Evolutionary conservation across 2,888 invertebrate species (phyloP), one percentile per base, ranked within the genome.

Genomic region (Thecocarcelia acutangulata): DNA sequence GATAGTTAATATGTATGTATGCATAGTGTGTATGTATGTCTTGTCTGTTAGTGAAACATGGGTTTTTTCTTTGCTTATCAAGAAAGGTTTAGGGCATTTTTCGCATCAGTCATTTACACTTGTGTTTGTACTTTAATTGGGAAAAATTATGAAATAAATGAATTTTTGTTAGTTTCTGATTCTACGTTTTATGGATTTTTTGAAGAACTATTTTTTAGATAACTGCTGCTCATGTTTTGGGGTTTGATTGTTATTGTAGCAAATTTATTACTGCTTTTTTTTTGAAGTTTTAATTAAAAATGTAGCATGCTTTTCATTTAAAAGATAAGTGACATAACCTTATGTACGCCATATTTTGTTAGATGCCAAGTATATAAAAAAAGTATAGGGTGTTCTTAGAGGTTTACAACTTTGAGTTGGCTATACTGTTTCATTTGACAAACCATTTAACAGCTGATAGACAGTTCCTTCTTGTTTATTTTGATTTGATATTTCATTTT

Each of bases 101-200:
- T 69, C 74, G 63, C 74, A 70, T 78, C 77, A 81, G 77, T 77
- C 77, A 70, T 64, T 69, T 64, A 50, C 77, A 82, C 81, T 78
- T 64, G 76, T 69, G 81, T 76, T 15, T 66, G 59, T 72, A 73
- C 61, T 77, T 76, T 77, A 63, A 77, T 75, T 75, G 63, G 48
- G 66, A 58, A 58, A 13, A 56, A 24, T 21, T 33, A 42, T 12
- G 58, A 15, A 33, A 58, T 12, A 40, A 21, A 70, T 40, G 24
- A 58, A 19, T 19, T 54, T 8, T 33, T 61, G 17, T 50, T 61
- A 19, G 28, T 0, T 40, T 44, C 6, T 48, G 33, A 2, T 28
- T 44, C 21, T 0, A 24, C 11, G 42, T 48, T 50, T 50, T 72
- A 13, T 42, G 8, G 24, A 42, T 3, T 17, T 61, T 42, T n/a